Conservation (phyloP, 2,113 vertebrate species). For the Leiothrix lutea region DNA sequence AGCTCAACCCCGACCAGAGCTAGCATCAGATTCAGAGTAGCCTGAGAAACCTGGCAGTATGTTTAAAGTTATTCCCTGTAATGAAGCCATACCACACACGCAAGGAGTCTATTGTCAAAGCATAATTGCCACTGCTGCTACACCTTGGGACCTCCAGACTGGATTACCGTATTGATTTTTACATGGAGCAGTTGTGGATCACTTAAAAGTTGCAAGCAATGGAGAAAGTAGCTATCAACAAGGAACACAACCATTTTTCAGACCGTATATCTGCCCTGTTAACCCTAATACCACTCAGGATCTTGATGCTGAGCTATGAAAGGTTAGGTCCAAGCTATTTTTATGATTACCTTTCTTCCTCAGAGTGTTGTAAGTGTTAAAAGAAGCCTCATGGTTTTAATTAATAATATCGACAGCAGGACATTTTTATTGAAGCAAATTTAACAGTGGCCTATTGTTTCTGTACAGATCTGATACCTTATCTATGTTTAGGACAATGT, state of each 20-base stretch:
- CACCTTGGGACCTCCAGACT: conserved; percentile 7
- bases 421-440: neutral
- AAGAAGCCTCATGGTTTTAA: neutral
- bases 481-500: neutral
- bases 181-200: neutral
- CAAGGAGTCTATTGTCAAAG: conserved; percentile 1
- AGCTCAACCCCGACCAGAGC: neutral
- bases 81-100: neutral
- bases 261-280: neutral
- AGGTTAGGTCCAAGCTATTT: neutral
- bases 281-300: neutral
- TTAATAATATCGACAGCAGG: neutral
- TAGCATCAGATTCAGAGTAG: neutral
- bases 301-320: neutral
- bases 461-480: neutral
- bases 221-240: neutral
- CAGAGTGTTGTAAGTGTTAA: neutral
- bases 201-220: neutral
- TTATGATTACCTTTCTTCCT: neutral
- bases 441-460: neutral
- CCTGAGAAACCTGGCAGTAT: neutral
- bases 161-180: conserved; percentile 51
- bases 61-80: neutral
- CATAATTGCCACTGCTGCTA: neutral
- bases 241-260: neutral